Conservation (phyloP, 2,888 invertebrate genomes). For the Pristionchus entomophagus region DNA sequence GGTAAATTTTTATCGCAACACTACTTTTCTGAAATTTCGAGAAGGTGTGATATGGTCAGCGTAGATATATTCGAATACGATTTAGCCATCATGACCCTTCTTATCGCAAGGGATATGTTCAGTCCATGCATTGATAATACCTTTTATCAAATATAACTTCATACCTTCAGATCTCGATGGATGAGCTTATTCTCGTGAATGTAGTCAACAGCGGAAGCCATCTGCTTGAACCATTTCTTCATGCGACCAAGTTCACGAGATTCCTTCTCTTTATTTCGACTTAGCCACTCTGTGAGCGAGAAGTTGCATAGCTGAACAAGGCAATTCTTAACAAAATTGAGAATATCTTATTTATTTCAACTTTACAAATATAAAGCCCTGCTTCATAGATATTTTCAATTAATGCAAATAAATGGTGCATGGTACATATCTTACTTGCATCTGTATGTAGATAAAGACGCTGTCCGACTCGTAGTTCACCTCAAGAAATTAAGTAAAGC, state of each 20-base stretch:
- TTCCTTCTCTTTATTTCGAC: background rate
- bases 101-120: too few species aligned
- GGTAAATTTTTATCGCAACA: background rate
- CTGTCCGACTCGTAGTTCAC: background rate
- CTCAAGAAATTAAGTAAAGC: background rate
- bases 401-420: background rate
- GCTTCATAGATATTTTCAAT: too few species aligned
- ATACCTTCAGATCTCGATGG: too few species aligned
- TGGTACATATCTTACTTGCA: background rate
- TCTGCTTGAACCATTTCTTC: too few species aligned
- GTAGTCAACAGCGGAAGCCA: background rate
- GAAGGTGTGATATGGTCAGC: too few species aligned
- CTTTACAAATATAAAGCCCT: background rate
- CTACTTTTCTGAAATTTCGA: background rate
- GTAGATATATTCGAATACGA: too few species aligned
- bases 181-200: background rate
- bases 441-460: slow-evolving; percentile 4
- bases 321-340: too few species aligned
- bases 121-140: too few species aligned
- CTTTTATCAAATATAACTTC: too few species aligned
- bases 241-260: background rate
- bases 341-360: too few species aligned
- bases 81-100: background rate
- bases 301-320: background rate
- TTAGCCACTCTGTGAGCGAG: background rate